These are phyloP conservation scores for Ptychodera flava DNA, from an alignment of 35 echinoderm and acorn worm genomes.

Conservation along the genomic window DNA sequence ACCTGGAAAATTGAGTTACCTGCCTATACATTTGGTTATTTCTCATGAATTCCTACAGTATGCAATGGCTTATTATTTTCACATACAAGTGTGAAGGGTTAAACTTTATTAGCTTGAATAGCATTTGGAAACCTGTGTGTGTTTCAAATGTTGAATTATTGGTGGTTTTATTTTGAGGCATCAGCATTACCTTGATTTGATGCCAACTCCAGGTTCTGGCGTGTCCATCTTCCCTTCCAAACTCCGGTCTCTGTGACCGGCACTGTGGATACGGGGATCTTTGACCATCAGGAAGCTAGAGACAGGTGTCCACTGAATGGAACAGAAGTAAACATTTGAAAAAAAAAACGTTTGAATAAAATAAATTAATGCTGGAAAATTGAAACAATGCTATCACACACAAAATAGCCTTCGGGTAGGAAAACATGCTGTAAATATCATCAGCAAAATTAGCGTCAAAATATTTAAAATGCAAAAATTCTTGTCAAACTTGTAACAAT, in stretches of 20 bases:
- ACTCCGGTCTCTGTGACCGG: neutral
- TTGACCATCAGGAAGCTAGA: conserved; percentile 63
- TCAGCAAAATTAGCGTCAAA: neutral
- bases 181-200: neutral
- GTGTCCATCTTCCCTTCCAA: neutral
- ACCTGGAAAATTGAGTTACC: too few relatives aligned
- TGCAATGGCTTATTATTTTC: too few relatives aligned
- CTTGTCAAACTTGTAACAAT: neutral
- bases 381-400: too few relatives aligned
- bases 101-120: too few relatives aligned
- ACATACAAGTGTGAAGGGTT: too few relatives aligned
- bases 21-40: too few relatives aligned
- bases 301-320: conserved; percentile 81
- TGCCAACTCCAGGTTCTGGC: neutral
- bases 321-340: neutral
- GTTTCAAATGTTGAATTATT: too few relatives aligned
- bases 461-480: neutral
- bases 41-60: too few relatives aligned
- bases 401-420: neutral
- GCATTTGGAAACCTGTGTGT: too few relatives aligned
- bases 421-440: neutral
- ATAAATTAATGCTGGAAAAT: neutral
- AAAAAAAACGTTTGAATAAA: neutral
- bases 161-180: too few relatives aligned
- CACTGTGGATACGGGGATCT: conserved; percentile 69